phyloP scores from a whole-genome alignment of 2,797 vertebrate genomes.

The Hapalemur alaotrensis region DNA sequence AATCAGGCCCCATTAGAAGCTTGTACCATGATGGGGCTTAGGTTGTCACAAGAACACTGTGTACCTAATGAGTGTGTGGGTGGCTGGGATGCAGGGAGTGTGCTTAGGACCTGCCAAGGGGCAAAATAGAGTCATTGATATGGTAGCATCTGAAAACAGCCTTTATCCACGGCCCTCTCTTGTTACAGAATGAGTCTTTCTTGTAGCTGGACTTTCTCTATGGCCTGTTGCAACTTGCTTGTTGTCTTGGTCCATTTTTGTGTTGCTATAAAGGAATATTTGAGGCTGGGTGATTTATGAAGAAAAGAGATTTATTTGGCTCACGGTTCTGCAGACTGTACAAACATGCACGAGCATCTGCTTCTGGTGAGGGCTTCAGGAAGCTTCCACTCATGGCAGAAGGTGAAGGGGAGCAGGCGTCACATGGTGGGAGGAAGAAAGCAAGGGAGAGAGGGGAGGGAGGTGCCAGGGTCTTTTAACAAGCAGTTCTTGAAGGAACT shows the following conservation, averaged over 20 bases:
- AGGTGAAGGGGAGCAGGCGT: neutral
- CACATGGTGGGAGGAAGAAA: neutral
- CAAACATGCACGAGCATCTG: neutral
- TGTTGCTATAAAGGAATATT: neutral
- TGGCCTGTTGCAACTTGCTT: neutral
- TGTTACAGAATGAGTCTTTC: neutral
- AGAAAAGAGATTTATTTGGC: neutral
- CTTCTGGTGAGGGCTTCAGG: neutral
- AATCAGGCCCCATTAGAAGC: neutral
- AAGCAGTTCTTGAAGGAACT: neutral
- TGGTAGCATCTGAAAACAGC: neutral
- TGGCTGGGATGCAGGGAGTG: neutral
- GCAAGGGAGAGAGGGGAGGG: neutral
- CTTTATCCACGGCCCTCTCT: neutral
- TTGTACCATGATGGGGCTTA: neutral
- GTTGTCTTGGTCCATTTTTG: neutral
- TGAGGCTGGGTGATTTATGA: neutral
- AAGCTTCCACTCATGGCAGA: neutral
- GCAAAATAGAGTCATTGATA: neutral
- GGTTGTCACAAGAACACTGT: neutral
- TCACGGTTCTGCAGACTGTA: neutral
- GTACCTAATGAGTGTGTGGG: neutral
- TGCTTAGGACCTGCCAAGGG: neutral
- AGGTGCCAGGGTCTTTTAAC: neutral
- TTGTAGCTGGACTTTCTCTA: neutral